phyloP scores from a whole-genome alignment of 2,888 invertebrate species.

The Archips crataeganus region DNA sequence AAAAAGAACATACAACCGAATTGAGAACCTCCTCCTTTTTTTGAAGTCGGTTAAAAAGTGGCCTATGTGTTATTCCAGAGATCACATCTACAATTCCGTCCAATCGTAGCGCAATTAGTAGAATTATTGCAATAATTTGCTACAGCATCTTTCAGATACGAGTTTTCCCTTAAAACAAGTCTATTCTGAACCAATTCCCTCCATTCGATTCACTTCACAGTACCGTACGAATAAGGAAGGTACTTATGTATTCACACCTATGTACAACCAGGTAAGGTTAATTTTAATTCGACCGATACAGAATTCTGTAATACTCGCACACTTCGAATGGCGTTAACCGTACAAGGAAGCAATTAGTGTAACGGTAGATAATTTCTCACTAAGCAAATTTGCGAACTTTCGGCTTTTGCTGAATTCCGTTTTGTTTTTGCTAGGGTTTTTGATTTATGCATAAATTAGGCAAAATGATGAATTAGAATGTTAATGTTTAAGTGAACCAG shows the following conservation, averaged over 20 bases:
- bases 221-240: slow-evolving; percentile 12
- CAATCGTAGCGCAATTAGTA: too few species aligned
- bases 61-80: too few species aligned
- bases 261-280: slow-evolving; percentile 30
- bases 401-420: neutral
- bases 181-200: slow-evolving; percentile 31
- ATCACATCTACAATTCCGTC: too few species aligned
- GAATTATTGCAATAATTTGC: too few species aligned
- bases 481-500: neutral
- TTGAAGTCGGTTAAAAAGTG: too few species aligned
- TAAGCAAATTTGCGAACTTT: slow-evolving; percentile 15
- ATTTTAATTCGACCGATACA: slow-evolving; percentile 59
- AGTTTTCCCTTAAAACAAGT: neutral
- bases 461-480: neutral
- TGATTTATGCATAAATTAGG: slow-evolving; percentile 3
- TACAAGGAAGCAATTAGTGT: slow-evolving; percentile 36
- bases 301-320: slow-evolving; percentile 45
- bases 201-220: slow-evolving; percentile 27
- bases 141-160: too few species aligned
- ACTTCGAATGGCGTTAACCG: slow-evolving; percentile 37
- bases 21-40: too few species aligned
- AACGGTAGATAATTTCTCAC: slow-evolving; percentile 36
- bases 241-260: slow-evolving; percentile 33
- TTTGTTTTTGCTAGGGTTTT: neutral
- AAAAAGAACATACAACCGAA: too few species aligned